These are phyloP conservation scores for Odontomachus brunneus DNA, from an alignment of 1,140 invertebrate genomes.

Conservation along the genomic window DNA sequence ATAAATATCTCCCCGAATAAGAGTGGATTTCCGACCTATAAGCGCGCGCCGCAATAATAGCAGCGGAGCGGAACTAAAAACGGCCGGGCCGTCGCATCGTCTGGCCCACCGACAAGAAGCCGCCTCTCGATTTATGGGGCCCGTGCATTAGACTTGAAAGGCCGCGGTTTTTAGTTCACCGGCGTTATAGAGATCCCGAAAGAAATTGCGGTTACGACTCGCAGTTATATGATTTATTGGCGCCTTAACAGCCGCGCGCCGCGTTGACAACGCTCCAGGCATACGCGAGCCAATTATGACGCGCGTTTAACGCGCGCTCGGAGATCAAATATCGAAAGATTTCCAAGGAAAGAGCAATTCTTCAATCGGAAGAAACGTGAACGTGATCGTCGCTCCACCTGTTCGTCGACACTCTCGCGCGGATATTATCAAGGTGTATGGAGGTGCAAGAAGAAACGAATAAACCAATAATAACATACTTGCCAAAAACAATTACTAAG, in stretches of 20 bases:
- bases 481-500: no score
- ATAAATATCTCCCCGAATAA: constrained; percentile 51
- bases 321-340: no score
- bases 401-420: no score
- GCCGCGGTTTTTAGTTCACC: constrained; percentile 31
- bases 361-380: no score
- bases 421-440: no score
- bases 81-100: constrained; percentile 55
- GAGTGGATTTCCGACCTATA: constrained; percentile 60
- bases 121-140: constrained; percentile 53
- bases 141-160: constrained; percentile 61
- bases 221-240: constrained; percentile 54
- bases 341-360: no score
- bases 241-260: constrained; percentile 29
- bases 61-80: constrained; percentile 59
- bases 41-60: constrained; percentile 52
- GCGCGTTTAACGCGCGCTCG: background rate
- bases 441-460: no score
- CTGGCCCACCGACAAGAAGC: constrained; percentile 59
- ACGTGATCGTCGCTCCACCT: no score
- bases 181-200: constrained; percentile 23
- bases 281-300: background rate
- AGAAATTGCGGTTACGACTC: constrained; percentile 58
- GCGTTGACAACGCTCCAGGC: constrained; percentile 39
- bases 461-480: no score